phyloP scores from a whole-genome alignment of 2,888 invertebrate genomes.

The Hedya salicella region DNA sequence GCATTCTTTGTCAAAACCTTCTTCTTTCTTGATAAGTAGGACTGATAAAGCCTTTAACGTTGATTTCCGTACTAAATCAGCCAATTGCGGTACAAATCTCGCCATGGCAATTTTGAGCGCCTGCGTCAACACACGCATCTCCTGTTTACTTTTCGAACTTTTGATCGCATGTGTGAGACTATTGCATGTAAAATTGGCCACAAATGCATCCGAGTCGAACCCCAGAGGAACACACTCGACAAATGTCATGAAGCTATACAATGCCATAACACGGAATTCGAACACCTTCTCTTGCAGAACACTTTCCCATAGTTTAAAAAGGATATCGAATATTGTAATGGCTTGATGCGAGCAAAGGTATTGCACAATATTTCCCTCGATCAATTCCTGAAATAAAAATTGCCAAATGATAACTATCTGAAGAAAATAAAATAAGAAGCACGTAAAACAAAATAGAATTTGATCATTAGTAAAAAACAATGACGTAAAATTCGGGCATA shows the following conservation, averaged over 20 bases:
- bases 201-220: constrained; percentile 77
- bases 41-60: constrained; percentile 82
- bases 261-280: constrained; percentile 81
- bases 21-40: constrained; percentile 76
- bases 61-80: constrained; percentile 72
- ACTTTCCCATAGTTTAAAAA: constrained; percentile 78
- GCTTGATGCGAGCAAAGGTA: constrained; percentile 78
- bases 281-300: constrained; percentile 74
- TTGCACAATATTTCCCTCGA: constrained; percentile 65
- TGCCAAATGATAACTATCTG: neutral
- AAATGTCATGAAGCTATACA: constrained; percentile 85
- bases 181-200: constrained; percentile 84
- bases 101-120: constrained; percentile 75
- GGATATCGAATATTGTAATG: constrained; percentile 80
- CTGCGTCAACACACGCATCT: constrained; percentile 63
- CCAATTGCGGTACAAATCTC: constrained; percentile 71
- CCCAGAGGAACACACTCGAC: constrained; percentile 72
- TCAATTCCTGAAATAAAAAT: constrained; percentile 61
- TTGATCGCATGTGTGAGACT: constrained; percentile 82
- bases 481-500: too few relatives aligned
- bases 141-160: constrained; percentile 58
- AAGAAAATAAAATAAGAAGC: too few relatives aligned
- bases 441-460: too few relatives aligned
- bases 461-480: too few relatives aligned
- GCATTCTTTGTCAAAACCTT: constrained; percentile 62